A percentile compares a stretch with the other conserved stretches of the same genome.
Conservation (phyloP, 2,797 vertebrate genomes). For the Kryptolebias ocellatus region DNA sequence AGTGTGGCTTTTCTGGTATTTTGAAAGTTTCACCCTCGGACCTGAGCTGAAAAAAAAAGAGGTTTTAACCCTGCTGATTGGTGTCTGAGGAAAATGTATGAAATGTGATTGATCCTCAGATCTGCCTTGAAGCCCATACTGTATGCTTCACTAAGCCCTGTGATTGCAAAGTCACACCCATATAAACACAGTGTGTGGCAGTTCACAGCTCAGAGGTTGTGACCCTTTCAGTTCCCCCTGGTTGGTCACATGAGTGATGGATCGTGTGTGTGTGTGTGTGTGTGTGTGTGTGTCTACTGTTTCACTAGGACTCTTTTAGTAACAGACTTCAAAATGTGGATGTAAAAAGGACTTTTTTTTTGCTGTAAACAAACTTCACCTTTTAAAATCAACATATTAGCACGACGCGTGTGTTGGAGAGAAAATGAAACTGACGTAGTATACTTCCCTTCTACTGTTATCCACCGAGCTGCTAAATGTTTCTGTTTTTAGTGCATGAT, state of each 20-base stretch:
- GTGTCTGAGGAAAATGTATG: slow-evolving; percentile 7
- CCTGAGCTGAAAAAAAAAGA: background rate
- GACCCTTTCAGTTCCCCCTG: slow-evolving; percentile 50
- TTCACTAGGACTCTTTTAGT: background rate
- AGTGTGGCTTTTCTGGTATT: background rate
- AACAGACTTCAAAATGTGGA: background rate
- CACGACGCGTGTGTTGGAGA: background rate
- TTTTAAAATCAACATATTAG: background rate
- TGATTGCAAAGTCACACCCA: slow-evolving; percentile 25
- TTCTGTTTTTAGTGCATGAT: background rate
- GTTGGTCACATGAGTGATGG: slow-evolving; percentile 50
- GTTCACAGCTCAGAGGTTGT: slow-evolving; percentile 42
- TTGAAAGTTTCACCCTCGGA: background rate
- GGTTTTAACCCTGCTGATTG: slow-evolving; percentile 13
- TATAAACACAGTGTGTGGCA: slow-evolving; percentile 16
- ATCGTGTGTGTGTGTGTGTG: background rate
- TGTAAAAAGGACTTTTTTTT: background rate
- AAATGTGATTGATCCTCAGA: slow-evolving; percentile 15
- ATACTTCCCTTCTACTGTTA: background rate
- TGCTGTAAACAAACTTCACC: background rate
- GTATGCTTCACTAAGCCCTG: slow-evolving; percentile 21
- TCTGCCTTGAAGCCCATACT: slow-evolving; percentile 6
- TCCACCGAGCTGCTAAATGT: background rate
- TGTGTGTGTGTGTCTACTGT: background rate
- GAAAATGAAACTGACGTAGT: background rate